phyloP scores from a whole-genome alignment of 2,888 invertebrate genomes.

The Iselma pallidipennis region DNA sequence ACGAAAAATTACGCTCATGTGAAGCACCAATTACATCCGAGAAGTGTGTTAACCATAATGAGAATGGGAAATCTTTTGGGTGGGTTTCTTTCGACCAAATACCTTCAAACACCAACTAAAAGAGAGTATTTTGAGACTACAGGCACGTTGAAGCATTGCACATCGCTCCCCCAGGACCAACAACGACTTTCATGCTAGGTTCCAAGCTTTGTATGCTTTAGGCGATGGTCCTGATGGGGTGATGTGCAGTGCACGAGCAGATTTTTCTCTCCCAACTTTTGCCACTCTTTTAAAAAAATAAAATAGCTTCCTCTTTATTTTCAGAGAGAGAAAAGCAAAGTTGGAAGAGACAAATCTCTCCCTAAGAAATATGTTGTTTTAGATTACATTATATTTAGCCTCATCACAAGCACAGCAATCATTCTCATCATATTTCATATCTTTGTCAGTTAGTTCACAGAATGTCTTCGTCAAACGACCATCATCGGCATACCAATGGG shows the following conservation, averaged over 20 bases:
- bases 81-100: constrained; percentile 95
- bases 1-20: constrained; percentile 84
- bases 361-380: too few relatives aligned
- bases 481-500: constrained; percentile 89
- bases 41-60: constrained; percentile 92
- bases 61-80: constrained; percentile 92
- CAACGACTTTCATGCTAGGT: too few relatives aligned
- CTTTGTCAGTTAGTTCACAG: constrained; percentile 75
- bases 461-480: constrained; percentile 77
- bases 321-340: too few relatives aligned
- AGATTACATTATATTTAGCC: constrained; percentile 84
- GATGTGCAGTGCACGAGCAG: too few relatives aligned
- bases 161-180: too few relatives aligned
- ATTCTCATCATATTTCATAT: constrained; percentile 60
- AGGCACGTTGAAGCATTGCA: too few relatives aligned
- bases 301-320: too few relatives aligned
- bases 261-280: too few relatives aligned
- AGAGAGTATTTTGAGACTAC: constrained; percentile 19
- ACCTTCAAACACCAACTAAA: constrained; percentile 83
- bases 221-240: too few relatives aligned
- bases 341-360: too few relatives aligned
- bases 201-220: too few relatives aligned
- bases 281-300: neutral
- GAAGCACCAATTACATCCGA: constrained; percentile 96
- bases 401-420: constrained; percentile 95